Percentiles rank a stretch among this genome's conserved stretches.
Evolutionary conservation across 2,113 vertebrate species (phyloP).

Genomic region (Amblyopsis rosae): DNA sequence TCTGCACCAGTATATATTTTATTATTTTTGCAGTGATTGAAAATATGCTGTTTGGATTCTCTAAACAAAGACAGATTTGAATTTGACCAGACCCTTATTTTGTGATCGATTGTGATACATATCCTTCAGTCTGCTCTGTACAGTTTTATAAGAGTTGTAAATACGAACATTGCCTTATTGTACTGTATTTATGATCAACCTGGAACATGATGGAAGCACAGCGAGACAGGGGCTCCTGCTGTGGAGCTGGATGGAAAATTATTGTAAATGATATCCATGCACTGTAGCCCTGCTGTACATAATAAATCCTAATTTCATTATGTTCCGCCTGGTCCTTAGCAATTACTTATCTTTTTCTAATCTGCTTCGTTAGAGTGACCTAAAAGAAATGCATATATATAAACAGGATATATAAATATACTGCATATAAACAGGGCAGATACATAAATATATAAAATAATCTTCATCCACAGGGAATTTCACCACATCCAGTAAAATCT

Average conservation of each 20-base stretch:
- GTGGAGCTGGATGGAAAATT: conserved; percentile 18
- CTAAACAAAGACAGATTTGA: conserved; percentile 30
- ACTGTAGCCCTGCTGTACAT: conserved; percentile 66
- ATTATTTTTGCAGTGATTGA: conserved; percentile 55
- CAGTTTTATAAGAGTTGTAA: conserved; percentile 77
- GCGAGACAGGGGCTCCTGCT: neutral
- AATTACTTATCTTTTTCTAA: neutral
- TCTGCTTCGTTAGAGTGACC: neutral
- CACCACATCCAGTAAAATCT: conserved; percentile 38
- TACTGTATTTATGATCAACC: conserved; percentile 59
- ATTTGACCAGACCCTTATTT: conserved; percentile 25
- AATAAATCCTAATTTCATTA: conserved; percentile 69
- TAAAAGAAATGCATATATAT: no score
- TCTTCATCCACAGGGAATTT: neutral
- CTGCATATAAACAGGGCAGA: no score
- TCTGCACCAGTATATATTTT: conserved; percentile 48
- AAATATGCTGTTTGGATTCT: conserved; percentile 44
- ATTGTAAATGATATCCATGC: conserved; percentile 59
- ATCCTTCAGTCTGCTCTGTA: conserved; percentile 50
- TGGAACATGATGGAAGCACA: conserved; percentile 21
- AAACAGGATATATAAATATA: no score
- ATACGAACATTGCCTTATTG: conserved; percentile 72
- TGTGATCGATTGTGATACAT: conserved; percentile 22
- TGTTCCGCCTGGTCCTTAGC: conserved; percentile 26
- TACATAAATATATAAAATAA: no score